Evolutionary conservation across 2,113 vertebrate genomes (phyloP), one percentile per base, ranked within the genome.

Genomic region (Pseudorasbora parva): DNA sequence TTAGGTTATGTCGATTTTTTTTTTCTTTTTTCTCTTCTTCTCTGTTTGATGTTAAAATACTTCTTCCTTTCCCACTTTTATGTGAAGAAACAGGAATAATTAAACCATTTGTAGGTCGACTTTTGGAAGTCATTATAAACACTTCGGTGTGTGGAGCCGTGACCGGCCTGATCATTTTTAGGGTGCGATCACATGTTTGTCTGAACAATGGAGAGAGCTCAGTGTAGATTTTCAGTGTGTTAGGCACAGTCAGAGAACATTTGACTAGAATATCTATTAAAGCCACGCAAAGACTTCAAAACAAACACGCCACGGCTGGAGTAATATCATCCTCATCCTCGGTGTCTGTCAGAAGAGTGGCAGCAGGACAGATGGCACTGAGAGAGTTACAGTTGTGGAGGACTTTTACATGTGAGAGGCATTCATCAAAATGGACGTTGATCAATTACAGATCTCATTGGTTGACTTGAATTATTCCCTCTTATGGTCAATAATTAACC

Each of bases 341-440:
- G 9, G 3, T 25, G 33, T 17, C 76, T 45, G 56, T 60, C 75
- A 78, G 75, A 78, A 60, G 75, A 41, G 54, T 60, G 75, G 56
- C 56, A 78, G n/a, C 37, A 17, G 56, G 21, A 17, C 76, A 78
- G 76, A 78, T 60, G 33, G n/a, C 9, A 10, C 30, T 23, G 19
- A 75, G 49, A 54, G 33, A 72, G 11, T 47, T 72, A 68, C 33
- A 41, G 3, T 41, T 21, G 9, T 10, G 11, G n/a, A 66, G 56
- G 56, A 59, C 30, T 41, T 41, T 11, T 11, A 41, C 64, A 68
- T 5, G 17, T 9, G 30, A 19, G 3, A 68, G 10, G 30, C 64
- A 41, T 37, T 5, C 8, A 37, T 68, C 30, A 2, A 8, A 68
- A 21, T 37, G 30, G 37, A 23, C 43, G 21, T n/a, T 43, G 19